Evolutionary conservation across 1,140 invertebrate species (phyloP), one percentile per base, ranked within the genome.

Genomic region (Ylistrum balloti): DNA sequence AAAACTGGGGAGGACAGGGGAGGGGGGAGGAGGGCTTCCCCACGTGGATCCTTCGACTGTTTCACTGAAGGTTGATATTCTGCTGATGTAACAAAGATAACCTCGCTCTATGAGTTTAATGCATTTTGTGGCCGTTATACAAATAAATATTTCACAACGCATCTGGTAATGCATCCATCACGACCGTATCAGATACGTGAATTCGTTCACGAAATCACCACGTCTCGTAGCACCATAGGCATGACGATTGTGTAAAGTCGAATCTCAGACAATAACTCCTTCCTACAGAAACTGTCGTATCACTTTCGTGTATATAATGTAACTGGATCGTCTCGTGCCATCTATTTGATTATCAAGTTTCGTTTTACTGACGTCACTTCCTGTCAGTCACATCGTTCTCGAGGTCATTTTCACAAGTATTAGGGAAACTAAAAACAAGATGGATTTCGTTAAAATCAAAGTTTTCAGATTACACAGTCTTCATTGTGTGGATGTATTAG

Each of bases 21-120:
- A 74, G 41, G 17, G 9, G 41, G 0, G 17, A 45, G 41, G 41
- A 74, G 56, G 56, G 56, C n/a, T 74, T 74, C n/a, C 56, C 56
- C 56, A 22, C 56, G 56, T 38, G 15, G 3, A 48, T 48, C 45
- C 22, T 17, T 11, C 17, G 56, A 74, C 56, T 74, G n/a, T 7
- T 48, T 74, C 17, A 28, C n/a, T 5, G n/a, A 5, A 0, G 56
- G n/a, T 1, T 28, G 35, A 74, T 74, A 74, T 74, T 17, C 15
- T n/a, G 22, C 3, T n/a, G 56, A 74, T 74, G 56, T 74, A 74
- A 74, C 56, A 74, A n/a, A 74, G 56, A 74, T 74, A 28, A 74
- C 56, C n/a, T 7, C 2, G n/a, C n/a, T 74, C 22, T 74, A 74
- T n/a, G 56, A 28, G 56, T 74, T n/a, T 74, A 74, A 74, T 74